Conservation (phyloP, 2,113 vertebrate species). For the Zosterops japonicus region DNA sequence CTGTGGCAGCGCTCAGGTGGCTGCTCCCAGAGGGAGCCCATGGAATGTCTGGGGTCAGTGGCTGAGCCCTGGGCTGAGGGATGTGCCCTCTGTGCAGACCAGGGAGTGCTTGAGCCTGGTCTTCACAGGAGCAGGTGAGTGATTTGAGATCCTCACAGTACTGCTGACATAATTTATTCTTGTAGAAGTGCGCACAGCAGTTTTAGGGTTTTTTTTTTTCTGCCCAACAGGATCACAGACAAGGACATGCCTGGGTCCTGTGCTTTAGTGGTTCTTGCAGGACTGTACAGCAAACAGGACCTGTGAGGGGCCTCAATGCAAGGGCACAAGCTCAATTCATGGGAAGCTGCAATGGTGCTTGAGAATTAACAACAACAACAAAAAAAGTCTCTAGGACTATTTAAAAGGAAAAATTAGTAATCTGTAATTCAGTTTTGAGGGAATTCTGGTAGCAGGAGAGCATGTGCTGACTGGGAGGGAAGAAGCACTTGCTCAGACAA, state of each 20-base stretch:
- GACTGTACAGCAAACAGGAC: rapidly evolving
- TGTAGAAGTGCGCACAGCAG: background rate
- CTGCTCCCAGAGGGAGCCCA: background rate
- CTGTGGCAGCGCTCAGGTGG: background rate
- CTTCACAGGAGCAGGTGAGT: background rate
- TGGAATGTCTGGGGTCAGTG: background rate
- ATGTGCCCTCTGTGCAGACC: background rate
- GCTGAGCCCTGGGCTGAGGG: background rate
- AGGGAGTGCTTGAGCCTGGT: background rate
- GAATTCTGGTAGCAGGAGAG: background rate
- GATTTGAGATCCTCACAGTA: background rate
- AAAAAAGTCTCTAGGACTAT: background rate
- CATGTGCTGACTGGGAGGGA: background rate
- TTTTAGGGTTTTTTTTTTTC: background rate
- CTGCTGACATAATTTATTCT: background rate
- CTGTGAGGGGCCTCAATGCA: rapidly evolving
- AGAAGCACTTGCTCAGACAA: background rate
- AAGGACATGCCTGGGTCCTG: rapidly evolving
- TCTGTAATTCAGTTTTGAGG: background rate
- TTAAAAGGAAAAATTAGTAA: background rate
- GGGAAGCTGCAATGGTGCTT: background rate
- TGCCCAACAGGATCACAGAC: background rate
- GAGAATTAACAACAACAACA: background rate
- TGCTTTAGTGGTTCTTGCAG: background rate
- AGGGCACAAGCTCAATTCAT: background rate